Evolutionary conservation across 1,140 invertebrate species (phyloP).

Genomic region (Drosophila kurseongensis): DNA sequence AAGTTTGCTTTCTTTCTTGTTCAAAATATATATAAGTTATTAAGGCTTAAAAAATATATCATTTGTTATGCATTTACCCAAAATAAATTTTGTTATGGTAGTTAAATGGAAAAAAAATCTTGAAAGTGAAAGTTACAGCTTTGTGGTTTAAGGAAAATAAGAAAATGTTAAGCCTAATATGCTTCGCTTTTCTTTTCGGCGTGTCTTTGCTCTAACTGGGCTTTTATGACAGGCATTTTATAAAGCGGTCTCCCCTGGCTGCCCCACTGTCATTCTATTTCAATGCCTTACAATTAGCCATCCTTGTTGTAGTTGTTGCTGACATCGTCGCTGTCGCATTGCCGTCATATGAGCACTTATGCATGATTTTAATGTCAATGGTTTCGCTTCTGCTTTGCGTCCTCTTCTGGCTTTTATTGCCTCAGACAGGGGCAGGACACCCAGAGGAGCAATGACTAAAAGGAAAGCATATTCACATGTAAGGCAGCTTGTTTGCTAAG

Average conservation of each 20-base stretch:
- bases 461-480: slow-evolving; percentile 28
- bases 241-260: slow-evolving; percentile 11
- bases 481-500: slow-evolving; percentile 59
- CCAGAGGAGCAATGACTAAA: slow-evolving; percentile 28
- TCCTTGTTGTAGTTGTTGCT: slow-evolving; percentile 28
- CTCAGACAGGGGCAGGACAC: slow-evolving; percentile 41
- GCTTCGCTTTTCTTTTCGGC: neutral
- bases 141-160: too few relatives aligned
- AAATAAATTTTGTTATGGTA: too few relatives aligned
- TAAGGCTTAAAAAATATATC: neutral
- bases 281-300: slow-evolving; percentile 73
- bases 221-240: slow-evolving; percentile 16
- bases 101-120: too few relatives aligned
- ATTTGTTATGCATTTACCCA: too few relatives aligned
- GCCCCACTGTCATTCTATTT: slow-evolving; percentile 59
- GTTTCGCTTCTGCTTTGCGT: slow-evolving; percentile 47
- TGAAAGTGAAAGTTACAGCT: too few relatives aligned
- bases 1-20: too few relatives aligned
- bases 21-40: too few relatives aligned
- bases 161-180: too few relatives aligned
- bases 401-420: slow-evolving; percentile 44
- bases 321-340: slow-evolving; percentile 61
- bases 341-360: slow-evolving; percentile 79
- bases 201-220: slow-evolving; percentile 17
- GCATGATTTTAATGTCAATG: slow-evolving; percentile 84